Evolutionary conservation across 2,113 vertebrate genomes (phyloP), one percentile per base, ranked within the genome.

Genomic region (Macrotus californicus): DNA sequence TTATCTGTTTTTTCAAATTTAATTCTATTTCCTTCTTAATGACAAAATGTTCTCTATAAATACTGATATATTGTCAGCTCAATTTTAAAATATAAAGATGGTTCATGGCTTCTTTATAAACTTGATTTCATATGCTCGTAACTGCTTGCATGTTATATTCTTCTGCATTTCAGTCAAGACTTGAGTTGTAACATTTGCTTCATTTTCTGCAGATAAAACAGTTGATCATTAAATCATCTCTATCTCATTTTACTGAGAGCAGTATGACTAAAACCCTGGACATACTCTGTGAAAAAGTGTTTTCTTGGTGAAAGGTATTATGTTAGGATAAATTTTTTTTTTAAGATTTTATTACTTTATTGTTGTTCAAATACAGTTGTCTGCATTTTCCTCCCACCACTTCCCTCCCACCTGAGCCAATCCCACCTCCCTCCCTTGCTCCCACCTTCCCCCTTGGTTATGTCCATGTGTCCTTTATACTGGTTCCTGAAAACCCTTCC

Each of bases 31-130:
- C 12, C 15, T 87, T 56, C 77, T 48, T 54, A 83, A 75, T 72
- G 43, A 61, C 39, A 75, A 46, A 95, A 50, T 94, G 4, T 59
- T 39, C 39, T 67, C 46, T 88, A 36, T 46, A 88, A 92, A 56
- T 50, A 26, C 34, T 88, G 31, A 41, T 29, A 22, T 43, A 66
- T 67, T 67, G 48, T 90, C 34, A 77, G 59, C 66, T 94, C 43
- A 84, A 34, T 95, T 94, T 93, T 39, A 67, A 76, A 94, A 96
- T 92, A n/a, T 88, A 73, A 93, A 93, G 69, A 75, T 77, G 59
- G n/a, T 88, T 94, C 48, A 81, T 92, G 72, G 19, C 18, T 94
- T 87, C 11, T 88, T 94, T 86, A 67, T 76, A 73, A 93, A 86
- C 31, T 24, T 59, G 54, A 48, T 89, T 87, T 95, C 82, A 69